These are phyloP conservation scores for Brachionus calyciflorus DNA, from an alignment of 1,140 invertebrate genomes.

Conservation along the genomic window DNA sequence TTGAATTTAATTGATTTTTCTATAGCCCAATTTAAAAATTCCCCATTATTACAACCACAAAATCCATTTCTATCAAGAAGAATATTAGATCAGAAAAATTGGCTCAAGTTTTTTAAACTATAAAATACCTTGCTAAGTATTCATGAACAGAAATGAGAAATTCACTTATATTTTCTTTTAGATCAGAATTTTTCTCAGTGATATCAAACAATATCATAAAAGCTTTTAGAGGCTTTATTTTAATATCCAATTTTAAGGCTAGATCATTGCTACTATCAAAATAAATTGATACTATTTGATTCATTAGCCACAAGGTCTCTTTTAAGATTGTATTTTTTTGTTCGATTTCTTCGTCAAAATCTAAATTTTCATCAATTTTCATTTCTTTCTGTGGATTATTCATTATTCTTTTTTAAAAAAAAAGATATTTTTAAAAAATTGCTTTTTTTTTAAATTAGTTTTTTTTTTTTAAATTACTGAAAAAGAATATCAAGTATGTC, in stretches of 20 bases:
- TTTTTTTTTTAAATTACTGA: no score
- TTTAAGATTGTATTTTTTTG: background rate
- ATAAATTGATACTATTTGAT: constrained; percentile 20
- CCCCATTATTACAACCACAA: constrained; percentile 34
- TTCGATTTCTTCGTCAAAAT: background rate
- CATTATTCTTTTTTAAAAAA: no score
- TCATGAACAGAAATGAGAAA: background rate
- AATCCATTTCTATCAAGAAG: constrained; percentile 29
- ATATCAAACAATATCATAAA: constrained; percentile 40
- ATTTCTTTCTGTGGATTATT: no score
- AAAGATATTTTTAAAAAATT: background rate
- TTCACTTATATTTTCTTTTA: background rate
- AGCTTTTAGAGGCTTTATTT: constrained; percentile 32
- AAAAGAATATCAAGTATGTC: constrained; percentile 12
- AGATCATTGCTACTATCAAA: background rate
- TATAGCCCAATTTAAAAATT: constrained; percentile 16
- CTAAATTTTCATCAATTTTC: background rate
- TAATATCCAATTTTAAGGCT: background rate
- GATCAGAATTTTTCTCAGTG: background rate
- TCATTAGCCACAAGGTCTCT: constrained; percentile 38
- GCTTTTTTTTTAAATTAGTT: no score
- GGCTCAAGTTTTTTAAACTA: background rate
- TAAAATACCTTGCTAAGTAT: constrained; percentile 15
- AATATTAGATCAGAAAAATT: background rate
- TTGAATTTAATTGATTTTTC: constrained; percentile 15